These are phyloP conservation scores for Ophion ellenae DNA, from an alignment of 2,888 invertebrate species.

Conservation along the genomic window DNA sequence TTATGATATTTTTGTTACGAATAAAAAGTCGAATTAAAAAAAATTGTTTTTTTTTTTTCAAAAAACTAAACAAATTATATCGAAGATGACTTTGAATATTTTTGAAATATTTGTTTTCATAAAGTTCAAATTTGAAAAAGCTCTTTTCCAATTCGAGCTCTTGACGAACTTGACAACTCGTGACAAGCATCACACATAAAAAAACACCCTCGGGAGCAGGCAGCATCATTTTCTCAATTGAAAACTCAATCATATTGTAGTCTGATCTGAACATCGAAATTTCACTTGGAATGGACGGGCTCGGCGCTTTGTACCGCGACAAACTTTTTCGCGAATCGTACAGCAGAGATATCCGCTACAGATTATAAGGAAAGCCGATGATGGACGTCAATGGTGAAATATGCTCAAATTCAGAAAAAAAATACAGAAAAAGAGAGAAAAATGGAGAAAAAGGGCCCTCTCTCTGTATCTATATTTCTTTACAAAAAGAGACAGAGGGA, in stretches of 20 bases:
- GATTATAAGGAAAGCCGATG: conserved; percentile 40
- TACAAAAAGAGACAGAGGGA: conserved; percentile 12
- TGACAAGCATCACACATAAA: not conserved
- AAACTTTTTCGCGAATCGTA: conserved; percentile 25
- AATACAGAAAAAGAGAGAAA: conserved; percentile 6
- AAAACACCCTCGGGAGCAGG: not conserved
- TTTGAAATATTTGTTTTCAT: too few species aligned
- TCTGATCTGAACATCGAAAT: not conserved
- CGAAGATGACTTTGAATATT: too few species aligned
- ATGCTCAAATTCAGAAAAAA: not conserved
- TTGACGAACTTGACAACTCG: not conserved
- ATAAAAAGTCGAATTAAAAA: too few species aligned
- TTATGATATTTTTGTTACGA: too few species aligned
- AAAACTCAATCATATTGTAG: not conserved
- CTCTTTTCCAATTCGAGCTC: too few species aligned
- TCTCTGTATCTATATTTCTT: not conserved
- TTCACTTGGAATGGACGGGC: not conserved
- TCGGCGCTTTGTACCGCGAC: not conserved
- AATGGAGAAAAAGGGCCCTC: not conserved
- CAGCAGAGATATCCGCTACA: conserved; percentile 29
- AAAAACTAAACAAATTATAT: too few species aligned
- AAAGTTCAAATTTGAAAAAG: too few species aligned
- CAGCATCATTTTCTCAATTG: not conserved
- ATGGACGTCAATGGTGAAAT: conserved; percentile 44
- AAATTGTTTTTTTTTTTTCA: too few species aligned